Evolutionary conservation across 2,888 invertebrate species (phyloP).

Genomic region (Aricia artaxerxes): DNA sequence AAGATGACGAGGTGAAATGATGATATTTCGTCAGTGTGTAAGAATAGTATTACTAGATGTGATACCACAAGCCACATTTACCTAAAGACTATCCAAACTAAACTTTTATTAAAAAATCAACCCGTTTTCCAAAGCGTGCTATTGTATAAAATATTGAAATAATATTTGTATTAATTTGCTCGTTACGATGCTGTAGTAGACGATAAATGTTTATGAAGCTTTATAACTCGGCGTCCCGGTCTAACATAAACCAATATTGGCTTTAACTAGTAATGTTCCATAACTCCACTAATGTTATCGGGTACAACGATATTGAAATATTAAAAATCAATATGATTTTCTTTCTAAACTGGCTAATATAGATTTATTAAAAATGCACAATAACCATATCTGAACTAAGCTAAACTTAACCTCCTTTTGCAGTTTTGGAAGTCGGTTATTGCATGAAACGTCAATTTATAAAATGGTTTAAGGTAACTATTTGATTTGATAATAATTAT

Average conservation of each 20-base stretch:
- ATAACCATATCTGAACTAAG: neutral
- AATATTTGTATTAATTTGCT: slow-evolving; percentile 17
- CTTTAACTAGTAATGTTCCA: slow-evolving; percentile 35
- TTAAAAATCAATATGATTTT: neutral
- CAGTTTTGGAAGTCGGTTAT: too few species aligned
- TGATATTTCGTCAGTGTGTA: too few species aligned
- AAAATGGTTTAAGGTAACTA: too few species aligned
- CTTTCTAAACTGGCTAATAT: neutral
- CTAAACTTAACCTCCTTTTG: too few species aligned
- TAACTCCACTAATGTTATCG: neutral
- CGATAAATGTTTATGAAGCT: slow-evolving; percentile 21
- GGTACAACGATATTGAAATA: neutral
- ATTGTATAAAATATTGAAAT: neutral
- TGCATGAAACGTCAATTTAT: too few species aligned
- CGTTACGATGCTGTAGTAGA: neutral
- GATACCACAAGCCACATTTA: neutral
- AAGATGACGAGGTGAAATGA: too few species aligned
- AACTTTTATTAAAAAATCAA: neutral
- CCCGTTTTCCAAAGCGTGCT: neutral
- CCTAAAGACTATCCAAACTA: neutral
- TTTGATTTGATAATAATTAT: too few species aligned
- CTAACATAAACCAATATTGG: slow-evolving; percentile 36
- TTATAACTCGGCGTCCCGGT: slow-evolving; percentile 6
- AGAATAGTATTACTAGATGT: too few species aligned
- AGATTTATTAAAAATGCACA: neutral